phyloP scores from a whole-genome alignment of 2,888 invertebrate genomes.

The Himalopsyche japonica region DNA sequence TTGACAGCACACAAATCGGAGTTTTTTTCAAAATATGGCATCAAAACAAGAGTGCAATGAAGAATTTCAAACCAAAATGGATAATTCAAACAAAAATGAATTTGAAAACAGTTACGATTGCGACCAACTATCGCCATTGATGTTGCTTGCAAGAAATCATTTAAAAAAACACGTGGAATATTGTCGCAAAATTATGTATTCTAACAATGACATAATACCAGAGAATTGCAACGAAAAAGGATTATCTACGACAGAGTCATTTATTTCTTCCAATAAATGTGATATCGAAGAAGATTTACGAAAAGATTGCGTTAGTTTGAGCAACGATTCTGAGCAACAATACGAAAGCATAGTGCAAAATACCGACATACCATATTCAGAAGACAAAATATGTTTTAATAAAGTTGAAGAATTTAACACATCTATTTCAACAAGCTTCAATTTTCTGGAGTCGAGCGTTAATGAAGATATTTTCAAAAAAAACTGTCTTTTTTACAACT shows the following conservation, averaged over 20 bases:
- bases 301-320: background rate
- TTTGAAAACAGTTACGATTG: background rate
- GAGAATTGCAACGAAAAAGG: background rate
- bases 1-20: too few relatives aligned
- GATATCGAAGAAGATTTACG: background rate
- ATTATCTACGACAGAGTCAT: background rate
- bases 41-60: background rate
- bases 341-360: background rate
- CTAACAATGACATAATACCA: background rate
- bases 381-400: background rate
- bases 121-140: background rate
- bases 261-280: background rate
- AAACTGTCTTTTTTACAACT: background rate
- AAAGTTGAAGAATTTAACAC: background rate
- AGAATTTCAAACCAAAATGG: background rate
- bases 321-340: background rate
- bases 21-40: background rate
- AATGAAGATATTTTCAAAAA: background rate
- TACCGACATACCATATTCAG: background rate
- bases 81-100: background rate
- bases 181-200: background rate
- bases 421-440: background rate
- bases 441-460: background rate
- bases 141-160: background rate
- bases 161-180: background rate